phyloP scores from a whole-genome alignment of 1,140 invertebrate genomes.

The Lepidurus arcticus region DNA sequence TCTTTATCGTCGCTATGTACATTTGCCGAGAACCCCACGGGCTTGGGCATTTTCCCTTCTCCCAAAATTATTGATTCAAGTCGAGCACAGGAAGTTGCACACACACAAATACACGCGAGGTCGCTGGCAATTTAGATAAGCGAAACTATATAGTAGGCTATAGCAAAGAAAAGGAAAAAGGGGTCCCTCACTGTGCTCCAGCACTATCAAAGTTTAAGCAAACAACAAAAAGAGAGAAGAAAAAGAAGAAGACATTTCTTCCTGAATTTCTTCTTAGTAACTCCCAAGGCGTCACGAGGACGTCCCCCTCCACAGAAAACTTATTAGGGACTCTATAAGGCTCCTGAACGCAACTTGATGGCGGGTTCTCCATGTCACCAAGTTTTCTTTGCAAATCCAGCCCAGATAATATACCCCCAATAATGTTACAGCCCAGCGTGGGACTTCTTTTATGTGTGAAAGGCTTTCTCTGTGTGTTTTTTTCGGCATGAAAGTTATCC shows the following conservation, averaged over 20 bases:
- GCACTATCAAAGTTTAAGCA: not conserved
- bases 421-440: not conserved
- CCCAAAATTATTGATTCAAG: conserved; percentile 19
- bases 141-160: not conserved
- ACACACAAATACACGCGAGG: not conserved
- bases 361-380: not conserved
- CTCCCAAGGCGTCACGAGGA: not conserved
- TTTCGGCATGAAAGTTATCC: not conserved
- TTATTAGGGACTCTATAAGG: not conserved
- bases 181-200: not conserved
- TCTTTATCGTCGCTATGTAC: conserved; percentile 4
- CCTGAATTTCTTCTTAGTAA: too few relatives aligned
- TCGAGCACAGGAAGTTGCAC: conserved; percentile 13
- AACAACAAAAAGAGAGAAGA: too few relatives aligned
- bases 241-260: too few relatives aligned
- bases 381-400: not conserved
- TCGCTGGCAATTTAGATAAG: not conserved
- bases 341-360: conserved; percentile 1
- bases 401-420: not conserved
- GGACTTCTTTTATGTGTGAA: not conserved
- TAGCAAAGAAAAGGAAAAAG: not conserved
- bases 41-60: not conserved
- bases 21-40: not conserved
- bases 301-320: not conserved
- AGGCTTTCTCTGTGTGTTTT: too few relatives aligned